Conservation (phyloP, 2,797 vertebrate species). For the Acipenser oxyrinchus region DNA sequence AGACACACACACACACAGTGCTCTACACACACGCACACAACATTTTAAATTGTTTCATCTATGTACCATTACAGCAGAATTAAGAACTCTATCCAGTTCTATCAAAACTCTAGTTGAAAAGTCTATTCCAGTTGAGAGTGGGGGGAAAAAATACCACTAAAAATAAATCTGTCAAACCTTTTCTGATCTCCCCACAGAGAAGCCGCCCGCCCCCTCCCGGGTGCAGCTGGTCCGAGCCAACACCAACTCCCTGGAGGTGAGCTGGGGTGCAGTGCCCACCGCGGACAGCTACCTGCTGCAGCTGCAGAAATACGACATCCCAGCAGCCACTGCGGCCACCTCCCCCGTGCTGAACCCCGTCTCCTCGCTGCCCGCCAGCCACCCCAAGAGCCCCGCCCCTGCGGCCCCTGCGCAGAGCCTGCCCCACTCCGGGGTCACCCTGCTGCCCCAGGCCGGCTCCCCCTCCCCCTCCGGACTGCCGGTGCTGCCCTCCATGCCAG, state of each 20-base stretch:
- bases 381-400: constrained; percentile 75
- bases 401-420: constrained; percentile 55
- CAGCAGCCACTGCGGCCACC: constrained; percentile 68
- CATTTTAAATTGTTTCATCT: too few species aligned
- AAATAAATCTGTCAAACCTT: too few species aligned
- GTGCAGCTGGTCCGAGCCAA: constrained; percentile 92
- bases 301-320: constrained; percentile 91
- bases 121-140: too few species aligned
- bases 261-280: constrained; percentile 85
- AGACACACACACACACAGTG: too few species aligned
- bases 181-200: constrained; percentile 50
- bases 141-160: too few species aligned
- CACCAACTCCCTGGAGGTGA: constrained; percentile 87
- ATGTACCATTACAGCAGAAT: too few species aligned
- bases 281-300: constrained; percentile 86
- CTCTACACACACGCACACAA: too few species aligned
- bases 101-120: too few species aligned
- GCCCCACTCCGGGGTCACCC: constrained; percentile 68
- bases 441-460: constrained; percentile 55
- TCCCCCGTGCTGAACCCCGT: constrained; percentile 69
- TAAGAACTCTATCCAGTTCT: too few species aligned
- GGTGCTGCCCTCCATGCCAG: constrained; percentile 55
- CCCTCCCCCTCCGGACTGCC: constrained; percentile 38
- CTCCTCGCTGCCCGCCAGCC: constrained; percentile 70
- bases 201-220: constrained; percentile 75